Evolutionary conservation across 2,797 vertebrate genomes (phyloP).

Genomic region (Lithobates pipiens): DNA sequence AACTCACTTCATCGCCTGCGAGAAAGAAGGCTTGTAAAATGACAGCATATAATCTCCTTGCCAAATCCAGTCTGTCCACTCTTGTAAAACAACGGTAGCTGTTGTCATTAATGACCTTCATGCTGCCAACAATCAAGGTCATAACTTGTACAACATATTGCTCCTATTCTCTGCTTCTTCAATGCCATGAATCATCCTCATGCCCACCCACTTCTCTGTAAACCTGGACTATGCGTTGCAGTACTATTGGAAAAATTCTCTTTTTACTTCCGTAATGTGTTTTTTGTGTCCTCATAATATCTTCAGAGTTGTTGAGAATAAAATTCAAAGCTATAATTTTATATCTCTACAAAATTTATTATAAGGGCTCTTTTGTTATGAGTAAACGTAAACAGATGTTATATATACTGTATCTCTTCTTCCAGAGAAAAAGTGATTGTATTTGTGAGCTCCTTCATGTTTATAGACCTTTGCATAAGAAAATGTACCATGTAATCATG

Average conservation of each 20-base stretch:
- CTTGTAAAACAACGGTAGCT: constrained; percentile 31
- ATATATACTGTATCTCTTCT: not conserved
- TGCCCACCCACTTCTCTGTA: not conserved
- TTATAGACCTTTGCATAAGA: not conserved
- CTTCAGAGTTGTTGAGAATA: not conserved
- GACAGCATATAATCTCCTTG: constrained; percentile 16
- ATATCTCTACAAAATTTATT: not conserved
- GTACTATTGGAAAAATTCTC: constrained; percentile 13
- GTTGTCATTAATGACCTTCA: constrained; percentile 37
- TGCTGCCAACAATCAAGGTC: constrained; percentile 44
- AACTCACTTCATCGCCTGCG: not conserved
- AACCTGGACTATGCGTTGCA: not conserved
- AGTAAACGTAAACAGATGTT: not conserved
- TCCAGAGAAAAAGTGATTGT: not conserved
- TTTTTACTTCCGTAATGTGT: constrained; percentile 5
- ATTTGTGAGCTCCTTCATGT: not conserved
- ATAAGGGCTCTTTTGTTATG: not conserved
- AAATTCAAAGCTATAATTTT: not conserved
- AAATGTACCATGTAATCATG: not conserved
- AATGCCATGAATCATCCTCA: constrained; percentile 1
- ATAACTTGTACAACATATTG: constrained; percentile 9
- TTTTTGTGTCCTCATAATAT: not conserved
- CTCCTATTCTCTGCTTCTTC: constrained; percentile 9
- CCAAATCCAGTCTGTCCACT: constrained; percentile 24
- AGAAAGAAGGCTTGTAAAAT: constrained; percentile 22